Conservation (phyloP, 2,113 vertebrate species). For the Nothobranchius furzeri region DNA sequence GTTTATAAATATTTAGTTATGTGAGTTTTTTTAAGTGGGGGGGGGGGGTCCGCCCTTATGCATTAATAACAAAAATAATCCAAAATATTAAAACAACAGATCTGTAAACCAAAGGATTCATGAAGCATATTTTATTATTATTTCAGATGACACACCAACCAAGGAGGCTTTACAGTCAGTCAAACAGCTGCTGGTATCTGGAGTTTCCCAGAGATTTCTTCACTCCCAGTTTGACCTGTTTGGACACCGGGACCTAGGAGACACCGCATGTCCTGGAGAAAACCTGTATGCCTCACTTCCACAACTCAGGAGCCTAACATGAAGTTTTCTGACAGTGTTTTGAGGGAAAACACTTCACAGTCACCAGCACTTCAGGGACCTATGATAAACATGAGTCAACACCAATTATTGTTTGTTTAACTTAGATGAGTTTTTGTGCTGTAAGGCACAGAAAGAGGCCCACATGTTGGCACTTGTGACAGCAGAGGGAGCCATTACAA, state of each 20-base stretch:
- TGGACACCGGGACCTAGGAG: slow-evolving; percentile 70
- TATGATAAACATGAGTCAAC: background rate
- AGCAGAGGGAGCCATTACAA: slow-evolving; percentile 38
- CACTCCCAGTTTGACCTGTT: slow-evolving; percentile 38
- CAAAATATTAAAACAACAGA: too few species aligned
- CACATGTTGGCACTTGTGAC: background rate
- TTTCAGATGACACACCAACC: slow-evolving; percentile 65
- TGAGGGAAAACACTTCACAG: background rate
- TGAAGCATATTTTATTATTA: background rate
- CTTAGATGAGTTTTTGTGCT: too few species aligned
- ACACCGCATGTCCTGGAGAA: slow-evolving; percentile 68
- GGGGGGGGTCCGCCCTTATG: too few species aligned
- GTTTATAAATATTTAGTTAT: too few species aligned
- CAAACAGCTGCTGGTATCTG: slow-evolving; percentile 53
- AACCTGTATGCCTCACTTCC: slow-evolving; percentile 57
- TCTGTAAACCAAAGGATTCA: too few species aligned
- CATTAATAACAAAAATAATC: too few species aligned
- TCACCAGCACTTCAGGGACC: background rate
- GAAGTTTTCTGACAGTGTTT: background rate
- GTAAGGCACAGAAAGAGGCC: too few species aligned
- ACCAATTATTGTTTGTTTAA: background rate
- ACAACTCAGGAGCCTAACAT: slow-evolving; percentile 26
- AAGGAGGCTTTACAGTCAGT: slow-evolving; percentile 48
- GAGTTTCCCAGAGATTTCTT: slow-evolving; percentile 51
- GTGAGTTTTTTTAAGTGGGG: too few species aligned